Evolutionary conservation across 2,888 invertebrate genomes (phyloP).

Genomic region (Cataglyphis albicans): DNA sequence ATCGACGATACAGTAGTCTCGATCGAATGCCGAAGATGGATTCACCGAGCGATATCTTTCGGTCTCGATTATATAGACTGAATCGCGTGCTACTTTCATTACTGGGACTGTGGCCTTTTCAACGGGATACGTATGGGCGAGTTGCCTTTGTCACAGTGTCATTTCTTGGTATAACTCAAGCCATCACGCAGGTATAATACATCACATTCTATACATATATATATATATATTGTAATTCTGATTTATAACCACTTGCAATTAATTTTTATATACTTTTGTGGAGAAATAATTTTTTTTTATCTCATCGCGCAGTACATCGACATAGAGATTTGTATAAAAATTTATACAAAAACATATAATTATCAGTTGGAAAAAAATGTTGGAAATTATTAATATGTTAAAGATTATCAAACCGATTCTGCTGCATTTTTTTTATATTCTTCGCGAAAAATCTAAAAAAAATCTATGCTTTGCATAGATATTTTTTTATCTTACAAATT

Average conservation of each 20-base stretch:
- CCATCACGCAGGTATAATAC: conserved; percentile 16
- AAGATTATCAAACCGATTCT: background rate
- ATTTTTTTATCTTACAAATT: background rate
- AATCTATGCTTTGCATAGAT: background rate
- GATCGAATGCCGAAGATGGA: conserved; percentile 20
- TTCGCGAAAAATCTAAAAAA: background rate
- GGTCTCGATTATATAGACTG: conserved; percentile 14
- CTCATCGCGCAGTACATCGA: background rate
- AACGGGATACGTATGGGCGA: background rate
- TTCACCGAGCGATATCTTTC: conserved; percentile 31
- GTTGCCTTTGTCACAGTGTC: background rate
- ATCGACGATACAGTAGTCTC: background rate
- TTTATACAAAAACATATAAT: background rate
- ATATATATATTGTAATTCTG: background rate
- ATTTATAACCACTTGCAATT: background rate
- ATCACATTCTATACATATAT: background rate
- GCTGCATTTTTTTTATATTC: background rate
- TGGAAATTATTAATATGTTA: background rate
- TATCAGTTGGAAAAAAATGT: background rate
- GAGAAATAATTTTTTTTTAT: background rate
- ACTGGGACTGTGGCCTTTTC: conserved; percentile 37
- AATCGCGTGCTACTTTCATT: conserved; percentile 23
- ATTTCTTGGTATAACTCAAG: conserved; percentile 23
- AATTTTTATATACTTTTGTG: background rate
- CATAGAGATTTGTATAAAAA: background rate